phyloP scores from a whole-genome alignment of 2,797 vertebrate genomes.

The Sebastes vulpes region DNA sequence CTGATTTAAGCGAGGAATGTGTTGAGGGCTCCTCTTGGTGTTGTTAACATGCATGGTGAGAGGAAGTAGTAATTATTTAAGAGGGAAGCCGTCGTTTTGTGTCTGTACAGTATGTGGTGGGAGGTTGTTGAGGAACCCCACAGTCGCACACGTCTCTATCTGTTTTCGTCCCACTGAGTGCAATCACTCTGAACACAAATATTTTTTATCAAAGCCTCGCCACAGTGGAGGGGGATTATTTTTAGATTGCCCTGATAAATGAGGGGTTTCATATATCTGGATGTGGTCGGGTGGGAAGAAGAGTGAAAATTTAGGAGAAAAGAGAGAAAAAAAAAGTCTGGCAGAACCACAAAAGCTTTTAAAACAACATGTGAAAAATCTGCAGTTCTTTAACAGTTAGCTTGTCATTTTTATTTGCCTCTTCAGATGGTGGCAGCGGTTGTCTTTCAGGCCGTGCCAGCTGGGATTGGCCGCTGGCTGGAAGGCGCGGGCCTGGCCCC shows the following conservation, averaged over 20 bases:
- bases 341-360: slow-evolving; percentile 79
- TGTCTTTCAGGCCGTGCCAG: slow-evolving; percentile 84
- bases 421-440: slow-evolving; percentile 83
- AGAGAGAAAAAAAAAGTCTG: slow-evolving; percentile 55
- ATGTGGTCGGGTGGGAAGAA: slow-evolving; percentile 70
- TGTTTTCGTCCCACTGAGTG: slow-evolving; percentile 48
- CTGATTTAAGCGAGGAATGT: slow-evolving; percentile 27
- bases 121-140: slow-evolving; percentile 27
- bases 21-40: slow-evolving; percentile 32
- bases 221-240: slow-evolving; percentile 69
- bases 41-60: slow-evolving; percentile 53
- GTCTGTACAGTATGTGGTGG: slow-evolving; percentile 30
- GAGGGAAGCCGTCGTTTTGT: slow-evolving; percentile 33
- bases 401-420: slow-evolving; percentile 89
- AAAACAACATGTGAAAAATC: slow-evolving; percentile 87
- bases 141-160: slow-evolving; percentile 50
- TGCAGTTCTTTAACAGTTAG: slow-evolving; percentile 88
- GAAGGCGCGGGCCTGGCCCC: slow-evolving; percentile 81
- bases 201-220: slow-evolving; percentile 72
- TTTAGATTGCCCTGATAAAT: slow-evolving; percentile 83
- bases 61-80: slow-evolving; percentile 52
- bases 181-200: slow-evolving; percentile 67
- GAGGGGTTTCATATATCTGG: slow-evolving; percentile 83
- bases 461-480: slow-evolving; percentile 81
- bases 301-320: slow-evolving; percentile 53